These are phyloP conservation scores for Sphaerodactylus townsendi DNA, from an alignment of 2,113 vertebrate species.

Conservation along the genomic window DNA sequence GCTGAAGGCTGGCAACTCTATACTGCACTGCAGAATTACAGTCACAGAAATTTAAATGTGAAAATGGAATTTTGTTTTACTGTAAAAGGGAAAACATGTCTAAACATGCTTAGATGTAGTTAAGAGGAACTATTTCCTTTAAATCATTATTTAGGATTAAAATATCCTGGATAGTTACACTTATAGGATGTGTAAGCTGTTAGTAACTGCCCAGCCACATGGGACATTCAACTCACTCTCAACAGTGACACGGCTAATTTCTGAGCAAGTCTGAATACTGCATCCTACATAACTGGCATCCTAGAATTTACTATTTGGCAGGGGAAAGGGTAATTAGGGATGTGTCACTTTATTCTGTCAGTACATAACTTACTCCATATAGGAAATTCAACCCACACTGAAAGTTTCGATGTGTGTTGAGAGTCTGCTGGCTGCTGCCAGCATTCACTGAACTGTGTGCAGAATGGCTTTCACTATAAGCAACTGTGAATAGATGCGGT, in stretches of 20 bases:
- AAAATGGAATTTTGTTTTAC: slow-evolving; percentile 23
- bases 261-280: slow-evolving; percentile 22
- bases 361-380: neutral
- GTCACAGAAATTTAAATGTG: slow-evolving; percentile 20
- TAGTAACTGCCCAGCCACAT: no score
- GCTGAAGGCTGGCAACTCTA: no score
- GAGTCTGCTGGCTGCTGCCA: no score
- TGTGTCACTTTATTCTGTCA: neutral
- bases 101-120: neutral
- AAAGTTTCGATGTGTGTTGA: neutral
- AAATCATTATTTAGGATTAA: neutral
- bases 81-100: slow-evolving; percentile 12
- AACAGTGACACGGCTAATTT: neutral
- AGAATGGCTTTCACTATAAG: neutral
- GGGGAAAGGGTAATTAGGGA: neutral
- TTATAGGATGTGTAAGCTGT: neutral
- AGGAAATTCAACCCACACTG: neutral
- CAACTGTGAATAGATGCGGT: neutral
- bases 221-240: neutral
- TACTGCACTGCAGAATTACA: slow-evolving; percentile 29
- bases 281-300: neutral
- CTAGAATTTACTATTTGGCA: neutral
- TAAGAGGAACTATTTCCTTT: neutral
- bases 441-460: neutral
- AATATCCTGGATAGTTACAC: neutral